phyloP scores from a whole-genome alignment of 2,113 vertebrate species.

The Charina bottae region DNA sequence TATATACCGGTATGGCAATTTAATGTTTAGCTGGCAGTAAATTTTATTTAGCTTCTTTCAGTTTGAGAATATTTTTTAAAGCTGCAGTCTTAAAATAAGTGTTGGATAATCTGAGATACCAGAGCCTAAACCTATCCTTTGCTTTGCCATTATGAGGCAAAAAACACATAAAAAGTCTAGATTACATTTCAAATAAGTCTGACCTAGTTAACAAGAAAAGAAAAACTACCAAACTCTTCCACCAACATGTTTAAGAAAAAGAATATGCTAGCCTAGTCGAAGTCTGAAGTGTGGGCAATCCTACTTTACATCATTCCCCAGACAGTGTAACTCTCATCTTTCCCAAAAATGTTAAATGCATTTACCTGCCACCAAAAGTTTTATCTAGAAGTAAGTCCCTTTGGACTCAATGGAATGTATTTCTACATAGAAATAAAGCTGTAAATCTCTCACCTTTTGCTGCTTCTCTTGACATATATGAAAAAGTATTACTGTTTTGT shows the following conservation, averaged over 20 bases:
- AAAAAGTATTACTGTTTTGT: neutral
- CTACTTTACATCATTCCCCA: neutral
- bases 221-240: neutral
- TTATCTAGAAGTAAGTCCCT: neutral
- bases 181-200: neutral
- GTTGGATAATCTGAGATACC: neutral
- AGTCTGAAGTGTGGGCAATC: neutral
- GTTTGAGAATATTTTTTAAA: neutral
- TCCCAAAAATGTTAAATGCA: neutral
- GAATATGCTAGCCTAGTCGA: neutral
- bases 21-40: slow-evolving; percentile 1
- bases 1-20: slow-evolving; percentile 84
- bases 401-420: neutral
- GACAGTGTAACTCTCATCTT: neutral
- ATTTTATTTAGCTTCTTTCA: neutral
- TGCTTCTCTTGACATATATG: neutral
- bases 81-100: neutral
- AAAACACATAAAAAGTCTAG: neutral
- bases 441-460: neutral
- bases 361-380: neutral
- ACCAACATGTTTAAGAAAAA: neutral
- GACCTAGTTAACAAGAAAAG: neutral
- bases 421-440: neutral
- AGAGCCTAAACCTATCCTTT: neutral
- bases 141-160: neutral